Percentiles rank a stretch among this genome's conserved stretches.
These are phyloP conservation scores for Marcusenius ussheri DNA, from an alignment of 2,113 vertebrate species.

Conservation along the genomic window DNA sequence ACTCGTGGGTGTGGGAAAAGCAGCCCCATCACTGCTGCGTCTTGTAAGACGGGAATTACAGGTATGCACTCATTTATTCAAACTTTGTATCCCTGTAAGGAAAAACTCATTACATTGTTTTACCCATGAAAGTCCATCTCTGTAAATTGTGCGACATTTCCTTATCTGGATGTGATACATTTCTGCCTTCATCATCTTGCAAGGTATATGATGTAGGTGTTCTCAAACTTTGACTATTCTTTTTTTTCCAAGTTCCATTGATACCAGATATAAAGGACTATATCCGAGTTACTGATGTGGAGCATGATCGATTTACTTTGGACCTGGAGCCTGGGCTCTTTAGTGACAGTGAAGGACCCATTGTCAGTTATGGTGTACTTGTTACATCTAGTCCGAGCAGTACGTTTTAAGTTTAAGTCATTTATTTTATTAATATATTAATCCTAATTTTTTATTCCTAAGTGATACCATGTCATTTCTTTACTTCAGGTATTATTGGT, in stretches of 20 bases:
- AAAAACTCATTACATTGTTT: not conserved
- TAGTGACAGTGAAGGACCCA: not conserved
- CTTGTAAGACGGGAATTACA: slow-evolving; percentile 7
- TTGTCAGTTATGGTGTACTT: not conserved
- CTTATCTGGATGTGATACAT: not conserved
- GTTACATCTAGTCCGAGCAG: not conserved
- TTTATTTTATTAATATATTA: not conserved
- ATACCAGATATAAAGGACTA: not conserved
- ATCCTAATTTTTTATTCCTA: not conserved
- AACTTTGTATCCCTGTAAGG: not conserved
- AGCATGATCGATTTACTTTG: slow-evolving; percentile 6
- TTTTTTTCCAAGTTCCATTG: not conserved
- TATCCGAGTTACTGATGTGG: not conserved
- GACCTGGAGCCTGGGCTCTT: not conserved
- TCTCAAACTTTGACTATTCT: not conserved
- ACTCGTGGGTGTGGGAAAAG: not conserved
- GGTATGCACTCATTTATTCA: not conserved
- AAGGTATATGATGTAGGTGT: not conserved
- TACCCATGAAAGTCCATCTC: not conserved
- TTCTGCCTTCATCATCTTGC: not conserved
- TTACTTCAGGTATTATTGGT: slow-evolving; percentile 3
- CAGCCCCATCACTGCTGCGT: not conserved
- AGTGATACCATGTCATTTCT: not conserved
- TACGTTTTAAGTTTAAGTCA: not conserved
- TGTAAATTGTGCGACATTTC: not conserved